Percentiles rank a stretch among this genome's conserved stretches.
Conservation (phyloP, 2,113 vertebrate species). For the Anolis sagrei region DNA sequence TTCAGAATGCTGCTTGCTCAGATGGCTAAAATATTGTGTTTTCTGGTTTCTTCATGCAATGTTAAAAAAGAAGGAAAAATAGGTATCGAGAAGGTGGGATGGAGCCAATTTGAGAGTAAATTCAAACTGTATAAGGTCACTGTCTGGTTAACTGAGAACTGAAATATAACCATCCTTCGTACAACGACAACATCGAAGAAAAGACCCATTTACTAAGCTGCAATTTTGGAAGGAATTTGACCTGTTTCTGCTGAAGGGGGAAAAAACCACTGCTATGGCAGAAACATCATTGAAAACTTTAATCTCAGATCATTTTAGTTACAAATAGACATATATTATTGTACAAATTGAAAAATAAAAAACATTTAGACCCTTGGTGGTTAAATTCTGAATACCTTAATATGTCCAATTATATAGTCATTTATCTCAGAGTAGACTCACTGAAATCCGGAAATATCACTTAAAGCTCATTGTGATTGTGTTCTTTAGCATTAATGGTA, state of each 20-base stretch:
- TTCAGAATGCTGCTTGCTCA: conserved; percentile 65
- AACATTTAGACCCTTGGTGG: not conserved
- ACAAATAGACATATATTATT: conserved; percentile 34
- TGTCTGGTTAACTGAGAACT: conserved; percentile 66
- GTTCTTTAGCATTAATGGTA: conserved; percentile 23
- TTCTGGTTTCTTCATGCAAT: conserved; percentile 63
- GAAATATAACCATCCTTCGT: conserved; percentile 46
- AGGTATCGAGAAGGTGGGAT: conserved; percentile 54
- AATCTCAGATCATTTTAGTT: not conserved
- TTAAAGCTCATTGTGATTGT: conserved; percentile 72
- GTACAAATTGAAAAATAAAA: conserved; percentile 31
- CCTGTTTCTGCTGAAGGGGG: conserved; percentile 3
- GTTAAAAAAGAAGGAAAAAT: conserved; percentile 50
- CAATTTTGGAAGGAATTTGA: conserved; percentile 30
- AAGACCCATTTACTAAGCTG: conserved; percentile 14
- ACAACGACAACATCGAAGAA: conserved; percentile 30
- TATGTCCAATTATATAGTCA: not conserved
- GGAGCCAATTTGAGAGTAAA: conserved; percentile 59
- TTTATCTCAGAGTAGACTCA: not conserved
- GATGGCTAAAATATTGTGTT: conserved; percentile 69
- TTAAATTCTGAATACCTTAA: not conserved
- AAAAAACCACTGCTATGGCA: not conserved
- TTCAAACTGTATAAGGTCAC: conserved; percentile 50
- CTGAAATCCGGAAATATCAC: conserved; percentile 54
- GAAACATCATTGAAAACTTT: conserved; percentile 1